Evolutionary conservation across 2,113 vertebrate species (phyloP), one percentile per base, ranked within the genome.

Genomic region (Herpailurus yagouaroundi): DNA sequence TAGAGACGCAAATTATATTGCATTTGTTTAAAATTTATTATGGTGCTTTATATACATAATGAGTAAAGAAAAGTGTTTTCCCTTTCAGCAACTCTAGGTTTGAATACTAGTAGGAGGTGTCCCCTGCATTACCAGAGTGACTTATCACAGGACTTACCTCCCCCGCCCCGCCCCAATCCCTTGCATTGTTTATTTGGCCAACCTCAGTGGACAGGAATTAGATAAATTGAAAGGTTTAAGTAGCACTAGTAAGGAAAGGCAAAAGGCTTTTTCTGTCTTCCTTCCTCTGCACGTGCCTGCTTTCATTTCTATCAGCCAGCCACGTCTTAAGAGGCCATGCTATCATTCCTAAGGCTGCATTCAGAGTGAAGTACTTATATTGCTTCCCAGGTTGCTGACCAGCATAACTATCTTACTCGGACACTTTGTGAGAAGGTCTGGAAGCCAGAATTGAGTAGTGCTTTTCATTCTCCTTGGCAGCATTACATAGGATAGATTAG

Each of bases 11-110:
- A 74, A 57, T 85, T 36, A 69, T 81, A n/a, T 57, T 93, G 19
- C 57, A 91, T 82, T 84, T 83, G 6, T 83, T 93, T 96, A 74
- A 83, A 91, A 85, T 85, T 60, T 83, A 68, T 87, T 73, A 14
- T 83, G 27, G 11, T 91, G 16, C 15, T 45, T 95, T 91, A 79
- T 60, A n/a, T 29, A 52, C 25, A 74, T 76, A 91, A 85, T 79
- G n/a, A 88, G 60, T 77, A 60, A 57, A 91, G 25, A 76, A 73
- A 91, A 68, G 60, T 33, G 29, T 93, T 50, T 7, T 21, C n/a
- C 41, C 64, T 91, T 5, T 64, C 11, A n/a, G 27, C 4, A 3
- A 69, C 89, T 68, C 50, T 92, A 71, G 41, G 57, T 66, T 95
- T 93, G 57, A 83, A 48, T 85, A 74, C 55, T 71, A 41, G 18